These are phyloP conservation scores for Vollenhovia emeryi DNA, from an alignment of 1,140 invertebrate species.

Conservation along the genomic window DNA sequence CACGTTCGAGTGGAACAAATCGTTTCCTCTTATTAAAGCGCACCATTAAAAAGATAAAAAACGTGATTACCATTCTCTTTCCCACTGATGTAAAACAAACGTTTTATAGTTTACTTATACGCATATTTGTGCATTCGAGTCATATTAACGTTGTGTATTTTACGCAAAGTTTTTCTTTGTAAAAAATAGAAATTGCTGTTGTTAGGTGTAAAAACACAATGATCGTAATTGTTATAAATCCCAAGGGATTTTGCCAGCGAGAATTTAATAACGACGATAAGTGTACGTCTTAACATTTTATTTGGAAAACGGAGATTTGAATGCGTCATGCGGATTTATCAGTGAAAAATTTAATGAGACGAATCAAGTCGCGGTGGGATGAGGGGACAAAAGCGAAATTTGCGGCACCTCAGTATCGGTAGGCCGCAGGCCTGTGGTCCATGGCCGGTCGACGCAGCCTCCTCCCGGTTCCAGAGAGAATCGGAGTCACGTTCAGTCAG, in stretches of 20 bases:
- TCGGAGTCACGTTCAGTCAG: slow-evolving; percentile 81
- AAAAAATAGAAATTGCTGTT: not conserved
- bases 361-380: not conserved
- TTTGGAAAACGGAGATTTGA: not conserved
- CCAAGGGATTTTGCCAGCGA: not conserved
- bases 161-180: not conserved
- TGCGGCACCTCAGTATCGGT: slow-evolving; percentile 67
- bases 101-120: not conserved
- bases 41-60: slow-evolving; percentile 19
- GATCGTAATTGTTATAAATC: not conserved
- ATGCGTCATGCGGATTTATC: not conserved
- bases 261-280: slow-evolving; percentile 3
- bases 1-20: slow-evolving; percentile 29
- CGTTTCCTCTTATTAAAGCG: not conserved
- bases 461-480: slow-evolving; percentile 78
- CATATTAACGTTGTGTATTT: not conserved
- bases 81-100: not conserved
- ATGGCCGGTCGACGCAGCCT: slow-evolving; percentile 77
- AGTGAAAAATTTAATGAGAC: slow-evolving; percentile 9
- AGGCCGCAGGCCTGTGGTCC: slow-evolving; percentile 79
- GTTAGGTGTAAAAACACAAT: not conserved
- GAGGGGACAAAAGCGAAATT: slow-evolving; percentile 58
- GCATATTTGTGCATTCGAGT: not conserved
- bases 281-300: not conserved
- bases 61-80: not conserved